phyloP scores from a whole-genome alignment of 2,113 vertebrate species.

The Lepisosteus oculatus region DNA sequence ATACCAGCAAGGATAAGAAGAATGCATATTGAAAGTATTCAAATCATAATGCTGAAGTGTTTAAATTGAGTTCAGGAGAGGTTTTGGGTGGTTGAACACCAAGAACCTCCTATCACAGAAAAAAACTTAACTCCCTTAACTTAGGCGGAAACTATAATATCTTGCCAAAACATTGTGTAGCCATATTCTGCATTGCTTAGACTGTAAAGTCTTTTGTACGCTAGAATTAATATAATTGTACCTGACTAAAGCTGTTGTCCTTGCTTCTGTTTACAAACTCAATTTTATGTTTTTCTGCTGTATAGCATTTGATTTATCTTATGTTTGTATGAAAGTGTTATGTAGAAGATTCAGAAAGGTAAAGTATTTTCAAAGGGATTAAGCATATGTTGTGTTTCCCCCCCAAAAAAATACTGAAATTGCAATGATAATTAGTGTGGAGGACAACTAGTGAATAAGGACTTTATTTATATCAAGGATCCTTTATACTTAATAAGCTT shows the following conservation, averaged over 20 bases:
- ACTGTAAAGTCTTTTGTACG: constrained; percentile 26
- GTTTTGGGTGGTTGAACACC: not conserved
- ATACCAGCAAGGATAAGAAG: not conserved
- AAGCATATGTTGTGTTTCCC: too few relatives aligned
- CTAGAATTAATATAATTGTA: constrained; percentile 24
- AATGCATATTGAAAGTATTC: not conserved
- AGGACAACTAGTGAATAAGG: too few relatives aligned
- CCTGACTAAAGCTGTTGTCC: constrained; percentile 4
- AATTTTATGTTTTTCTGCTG: too few relatives aligned
- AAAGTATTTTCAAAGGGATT: too few relatives aligned
- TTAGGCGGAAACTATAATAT: not conserved
- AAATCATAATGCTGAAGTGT: not conserved
- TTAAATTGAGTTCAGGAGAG: not conserved
- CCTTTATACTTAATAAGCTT: too few relatives aligned
- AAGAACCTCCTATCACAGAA: not conserved
- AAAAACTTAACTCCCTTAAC: not conserved
- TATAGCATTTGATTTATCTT: too few relatives aligned
- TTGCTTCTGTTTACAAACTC: constrained; percentile 5
- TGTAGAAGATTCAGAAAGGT: too few relatives aligned
- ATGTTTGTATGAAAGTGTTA: too few relatives aligned
- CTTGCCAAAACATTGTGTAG: constrained; percentile 30
- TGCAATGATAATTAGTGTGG: too few relatives aligned
- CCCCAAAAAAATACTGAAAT: too few relatives aligned
- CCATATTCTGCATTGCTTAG: constrained; percentile 17
- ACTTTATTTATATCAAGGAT: too few relatives aligned